Conservation (phyloP, 2,797 vertebrate genomes). For the Galaxias olidus region DNA sequence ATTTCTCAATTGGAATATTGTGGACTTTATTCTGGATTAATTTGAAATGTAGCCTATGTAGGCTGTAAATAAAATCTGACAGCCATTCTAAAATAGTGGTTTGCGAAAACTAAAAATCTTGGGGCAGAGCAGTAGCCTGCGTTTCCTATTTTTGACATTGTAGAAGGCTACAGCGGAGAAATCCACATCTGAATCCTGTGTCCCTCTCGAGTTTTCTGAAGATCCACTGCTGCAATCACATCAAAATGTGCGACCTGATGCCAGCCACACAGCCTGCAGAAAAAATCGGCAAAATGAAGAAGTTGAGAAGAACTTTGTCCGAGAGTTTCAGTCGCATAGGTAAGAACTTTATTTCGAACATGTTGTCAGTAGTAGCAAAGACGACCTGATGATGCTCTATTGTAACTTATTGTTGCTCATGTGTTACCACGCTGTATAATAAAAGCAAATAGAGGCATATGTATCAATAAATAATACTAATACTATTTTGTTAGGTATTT, state of each 20-base stretch:
- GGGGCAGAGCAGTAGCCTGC: conserved; percentile 36
- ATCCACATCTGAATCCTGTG: conserved; percentile 27
- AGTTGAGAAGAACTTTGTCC: conserved; percentile 97
- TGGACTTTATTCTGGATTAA: conserved; percentile 7
- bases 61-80: not conserved
- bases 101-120: conserved; percentile 31
- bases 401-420: too few species aligned
- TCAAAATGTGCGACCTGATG: conserved; percentile 86
- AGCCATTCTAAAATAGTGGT: conserved; percentile 12
- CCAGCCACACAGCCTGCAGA: conserved; percentile 81
- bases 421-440: too few species aligned
- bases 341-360: conserved; percentile 63
- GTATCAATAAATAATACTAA: too few species aligned
- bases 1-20: not conserved
- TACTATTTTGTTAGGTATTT: too few species aligned
- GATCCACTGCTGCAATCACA: conserved; percentile 14
- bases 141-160: conserved; percentile 51
- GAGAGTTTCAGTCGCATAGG: conserved; percentile 94
- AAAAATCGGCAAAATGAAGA: conserved; percentile 94
- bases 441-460: too few species aligned
- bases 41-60: conserved; percentile 30
- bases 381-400: too few species aligned
- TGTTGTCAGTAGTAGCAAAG: too few species aligned
- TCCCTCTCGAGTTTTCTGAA: conserved; percentile 7
- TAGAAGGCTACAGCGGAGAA: conserved; percentile 43